Conservation (phyloP, 2,888 invertebrate species). For the Pseudococcus longispinus region DNA sequence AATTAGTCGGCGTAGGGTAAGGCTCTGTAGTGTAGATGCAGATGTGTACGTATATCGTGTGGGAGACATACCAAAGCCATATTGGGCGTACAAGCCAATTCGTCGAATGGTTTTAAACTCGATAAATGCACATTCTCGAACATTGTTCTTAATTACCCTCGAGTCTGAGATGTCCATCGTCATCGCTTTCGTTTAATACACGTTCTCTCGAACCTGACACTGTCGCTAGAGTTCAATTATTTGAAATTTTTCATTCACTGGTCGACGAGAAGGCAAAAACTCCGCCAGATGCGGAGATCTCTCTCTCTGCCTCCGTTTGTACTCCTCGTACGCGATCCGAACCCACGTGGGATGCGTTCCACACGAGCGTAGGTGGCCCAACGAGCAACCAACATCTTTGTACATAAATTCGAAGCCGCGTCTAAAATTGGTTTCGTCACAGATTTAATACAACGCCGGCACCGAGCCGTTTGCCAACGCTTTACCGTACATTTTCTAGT, state of each 20-base stretch:
- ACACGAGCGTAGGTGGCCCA: neutral
- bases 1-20: neutral
- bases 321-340: neutral
- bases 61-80: neutral
- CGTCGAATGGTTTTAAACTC: neutral
- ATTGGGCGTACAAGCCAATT: neutral
- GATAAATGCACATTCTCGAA: neutral
- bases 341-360: neutral
- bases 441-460: neutral
- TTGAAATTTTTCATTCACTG: neutral
- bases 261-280: neutral
- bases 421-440: constrained; percentile 25
- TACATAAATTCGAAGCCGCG: neutral
- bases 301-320: neutral
- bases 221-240: neutral
- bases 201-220: neutral
- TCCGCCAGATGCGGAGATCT: neutral
- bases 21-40: neutral
- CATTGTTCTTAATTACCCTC: neutral
- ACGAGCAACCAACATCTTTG: neutral
- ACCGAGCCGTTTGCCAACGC: neutral
- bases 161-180: neutral
- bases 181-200: neutral
- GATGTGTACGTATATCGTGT: neutral
- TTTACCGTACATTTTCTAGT: neutral